Evolutionary conservation across 2,888 invertebrate species (phyloP), one percentile per base, ranked within the genome.

Genomic region (Drosophila rellima): DNA sequence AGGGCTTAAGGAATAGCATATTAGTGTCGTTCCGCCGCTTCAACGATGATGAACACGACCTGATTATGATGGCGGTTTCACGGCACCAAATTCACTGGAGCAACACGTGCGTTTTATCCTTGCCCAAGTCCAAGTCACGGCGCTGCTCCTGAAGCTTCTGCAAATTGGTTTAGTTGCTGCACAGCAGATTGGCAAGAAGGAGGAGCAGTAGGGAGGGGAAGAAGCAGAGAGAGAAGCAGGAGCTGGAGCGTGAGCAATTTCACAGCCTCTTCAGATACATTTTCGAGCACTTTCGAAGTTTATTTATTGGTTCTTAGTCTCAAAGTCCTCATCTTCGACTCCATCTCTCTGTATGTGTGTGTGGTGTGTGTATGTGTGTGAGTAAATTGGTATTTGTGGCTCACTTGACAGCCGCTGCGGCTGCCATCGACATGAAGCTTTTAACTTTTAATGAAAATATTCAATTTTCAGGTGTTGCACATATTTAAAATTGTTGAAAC

Each of bases 381-480:
- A 44, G 7, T 42, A 31, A 44, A 3, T 39, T 26, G 7, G 51
- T 62, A 68, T 78, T 66, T 73, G 74, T 48, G 57, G 74, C 61
- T 59, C 64, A 66, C 48, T 67, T 80, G 63, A 51, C 62, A 63
- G 74, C 52, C 66, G 48, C 37, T 50, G 62, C 67, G 26, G 26
- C 26, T 50, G 71, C 63, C 57, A 50, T 50, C 55, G 78, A 67
- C 60, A 63, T 44, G 42, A 78, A 74, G 76, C 85, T 86, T 85
- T 75, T 70, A 82, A 89, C 90, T 90, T 86, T 87, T 90, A 86
- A 86, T 89, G 89, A 86, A 86, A 83, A 89, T 86, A 90, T 89
- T 87, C 85, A 84, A 77, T 76, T 81, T 78, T 75, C 82, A 85
- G 89, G 76, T 88, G 88, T 85, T 79, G 72, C 75, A 74, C 75